Percentiles rank a stretch among this genome's conserved stretches.
phyloP scores from a whole-genome alignment of 2,888 invertebrate genomes.

The Drosophila tripunctata region DNA sequence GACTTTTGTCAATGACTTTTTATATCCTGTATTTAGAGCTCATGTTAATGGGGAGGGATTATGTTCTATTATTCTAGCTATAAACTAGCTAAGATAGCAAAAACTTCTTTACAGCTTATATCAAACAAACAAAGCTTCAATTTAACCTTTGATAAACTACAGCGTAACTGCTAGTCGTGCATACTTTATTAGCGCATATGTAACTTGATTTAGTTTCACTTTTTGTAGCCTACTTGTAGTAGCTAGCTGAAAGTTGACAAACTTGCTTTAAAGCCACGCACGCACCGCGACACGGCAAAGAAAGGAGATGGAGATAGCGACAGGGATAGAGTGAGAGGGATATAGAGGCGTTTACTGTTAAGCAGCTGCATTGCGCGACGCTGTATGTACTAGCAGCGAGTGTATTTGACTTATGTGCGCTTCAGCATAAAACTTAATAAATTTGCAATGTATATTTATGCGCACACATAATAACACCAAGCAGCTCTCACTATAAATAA shows the following conservation, averaged over 20 bases:
- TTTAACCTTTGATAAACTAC: background rate
- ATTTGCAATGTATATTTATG: slow-evolving; percentile 69
- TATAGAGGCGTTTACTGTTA: background rate
- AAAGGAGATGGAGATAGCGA: background rate
- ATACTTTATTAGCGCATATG: background rate
- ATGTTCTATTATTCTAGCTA: too few relatives aligned
- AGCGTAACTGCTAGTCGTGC: slow-evolving; percentile 3
- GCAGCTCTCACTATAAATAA: slow-evolving; percentile 47
- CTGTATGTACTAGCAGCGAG: slow-evolving; percentile 9
- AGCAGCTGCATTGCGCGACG: slow-evolving; percentile 31
- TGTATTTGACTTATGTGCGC: slow-evolving; percentile 53
- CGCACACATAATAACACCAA: slow-evolving; percentile 66
- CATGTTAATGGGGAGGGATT: too few relatives aligned
- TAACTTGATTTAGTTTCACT: slow-evolving; percentile 21
- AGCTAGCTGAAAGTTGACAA: slow-evolving; percentile 57
- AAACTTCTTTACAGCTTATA: too few relatives aligned
- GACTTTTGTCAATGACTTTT: slow-evolving; percentile 41
- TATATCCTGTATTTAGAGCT: slow-evolving; percentile 4
- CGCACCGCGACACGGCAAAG: slow-evolving; percentile 5
- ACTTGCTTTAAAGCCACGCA: slow-evolving; percentile 56
- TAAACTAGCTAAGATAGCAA: too few relatives aligned
- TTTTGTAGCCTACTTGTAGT: slow-evolving; percentile 34
- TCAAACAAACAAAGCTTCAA: too few relatives aligned
- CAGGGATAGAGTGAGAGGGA: background rate
- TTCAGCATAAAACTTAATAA: slow-evolving; percentile 69